Evolutionary conservation across 2,113 vertebrate species (phyloP).

Genomic region (Sturnira hondurensis): DNA sequence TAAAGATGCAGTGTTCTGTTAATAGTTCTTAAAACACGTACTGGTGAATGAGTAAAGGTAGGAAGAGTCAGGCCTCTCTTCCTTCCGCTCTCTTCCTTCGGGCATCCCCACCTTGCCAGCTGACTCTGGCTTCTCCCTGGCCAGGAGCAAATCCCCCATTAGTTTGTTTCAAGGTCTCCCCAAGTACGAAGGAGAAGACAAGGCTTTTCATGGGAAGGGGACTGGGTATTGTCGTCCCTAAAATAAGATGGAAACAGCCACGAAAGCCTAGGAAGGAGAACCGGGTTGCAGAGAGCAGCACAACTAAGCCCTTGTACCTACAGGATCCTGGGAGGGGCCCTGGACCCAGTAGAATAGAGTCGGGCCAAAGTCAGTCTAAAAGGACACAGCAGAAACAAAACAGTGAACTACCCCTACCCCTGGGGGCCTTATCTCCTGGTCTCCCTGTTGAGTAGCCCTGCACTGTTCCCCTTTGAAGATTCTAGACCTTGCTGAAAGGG

Average conservation of each 20-base stretch:
- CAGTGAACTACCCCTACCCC: not conserved
- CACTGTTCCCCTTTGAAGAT: not conserved
- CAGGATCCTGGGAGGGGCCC: not conserved
- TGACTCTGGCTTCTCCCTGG: not conserved
- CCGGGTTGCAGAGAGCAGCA: not conserved
- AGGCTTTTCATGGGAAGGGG: not conserved
- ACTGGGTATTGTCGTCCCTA: not conserved
- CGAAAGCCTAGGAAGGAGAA: not conserved
- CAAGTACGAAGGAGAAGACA: not conserved
- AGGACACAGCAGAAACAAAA: constrained; percentile 18
- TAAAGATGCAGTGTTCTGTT: not conserved
- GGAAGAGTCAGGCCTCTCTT: not conserved
- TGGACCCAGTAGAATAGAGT: not conserved
- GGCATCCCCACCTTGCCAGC: not conserved
- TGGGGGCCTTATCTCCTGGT: not conserved
- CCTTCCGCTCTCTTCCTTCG: not conserved
- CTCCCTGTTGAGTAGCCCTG: not conserved
- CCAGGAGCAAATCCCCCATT: not conserved
- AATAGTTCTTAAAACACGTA: not conserved
- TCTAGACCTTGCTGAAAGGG: not conserved
- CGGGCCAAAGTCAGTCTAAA: not conserved
- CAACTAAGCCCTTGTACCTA: not conserved
- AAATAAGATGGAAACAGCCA: not conserved
- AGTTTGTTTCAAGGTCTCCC: not conserved
- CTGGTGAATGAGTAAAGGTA: not conserved